Evolutionary conservation across 2,113 vertebrate genomes (phyloP).

Genomic region (Bombycilla garrulus): DNA sequence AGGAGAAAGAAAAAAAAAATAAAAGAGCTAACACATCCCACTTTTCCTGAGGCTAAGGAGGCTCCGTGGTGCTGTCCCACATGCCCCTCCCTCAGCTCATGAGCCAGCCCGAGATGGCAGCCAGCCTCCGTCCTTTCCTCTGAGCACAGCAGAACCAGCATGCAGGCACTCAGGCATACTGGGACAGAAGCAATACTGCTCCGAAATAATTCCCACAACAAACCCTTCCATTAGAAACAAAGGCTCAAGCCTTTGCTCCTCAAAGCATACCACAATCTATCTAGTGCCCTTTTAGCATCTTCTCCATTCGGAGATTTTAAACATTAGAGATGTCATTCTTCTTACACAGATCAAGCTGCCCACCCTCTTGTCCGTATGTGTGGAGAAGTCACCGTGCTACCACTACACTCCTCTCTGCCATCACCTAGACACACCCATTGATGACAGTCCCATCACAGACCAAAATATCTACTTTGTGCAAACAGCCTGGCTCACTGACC

Average conservation of each 20-base stretch:
- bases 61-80: not conserved
- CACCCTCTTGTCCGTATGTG: not conserved
- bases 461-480: not conserved
- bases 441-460: not conserved
- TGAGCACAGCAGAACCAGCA: not conserved
- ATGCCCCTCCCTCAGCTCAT: not conserved
- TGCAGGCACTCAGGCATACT: accelerated
- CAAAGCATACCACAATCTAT: not conserved
- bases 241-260: not conserved
- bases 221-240: not conserved
- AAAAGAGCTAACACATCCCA: not conserved
- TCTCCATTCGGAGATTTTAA: not conserved
- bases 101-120: not conserved
- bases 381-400: not conserved
- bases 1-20: not conserved
- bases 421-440: accelerated
- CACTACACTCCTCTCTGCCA: not conserved
- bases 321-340: not conserved
- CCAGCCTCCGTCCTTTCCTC: not conserved
- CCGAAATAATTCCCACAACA: not conserved
- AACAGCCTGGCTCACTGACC: not conserved
- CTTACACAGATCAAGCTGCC: not conserved
- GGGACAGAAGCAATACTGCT: not conserved
- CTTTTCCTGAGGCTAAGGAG: not conserved
- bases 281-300: not conserved